Conservation (phyloP, 2,797 vertebrate genomes). For the Anolis apletophallus region DNA sequence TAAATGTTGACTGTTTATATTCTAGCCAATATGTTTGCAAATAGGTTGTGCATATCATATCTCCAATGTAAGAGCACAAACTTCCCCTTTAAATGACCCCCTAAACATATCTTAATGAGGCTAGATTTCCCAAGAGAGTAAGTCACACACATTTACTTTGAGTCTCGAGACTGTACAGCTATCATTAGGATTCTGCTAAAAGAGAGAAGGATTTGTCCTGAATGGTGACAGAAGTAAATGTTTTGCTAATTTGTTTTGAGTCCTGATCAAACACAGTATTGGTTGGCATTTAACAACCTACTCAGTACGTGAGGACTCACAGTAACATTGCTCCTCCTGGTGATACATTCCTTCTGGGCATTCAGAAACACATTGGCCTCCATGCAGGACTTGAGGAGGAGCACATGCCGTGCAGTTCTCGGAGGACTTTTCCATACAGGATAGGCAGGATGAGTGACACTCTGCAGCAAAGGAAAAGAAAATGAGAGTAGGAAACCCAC, state of each 20-base stretch:
- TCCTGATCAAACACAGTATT: background rate
- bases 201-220: too few relatives aligned
- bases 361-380: slow-evolving; percentile 78
- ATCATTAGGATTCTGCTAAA: too few relatives aligned
- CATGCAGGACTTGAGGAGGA: slow-evolving; percentile 71
- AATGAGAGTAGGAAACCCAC: background rate
- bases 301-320: slow-evolving; percentile 72
- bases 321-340: slow-evolving; percentile 76
- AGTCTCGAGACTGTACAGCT: background rate
- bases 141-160: background rate
- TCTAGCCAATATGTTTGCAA: too few relatives aligned
- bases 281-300: background rate
- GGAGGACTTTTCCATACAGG: slow-evolving; percentile 79
- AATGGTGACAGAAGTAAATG: too few relatives aligned
- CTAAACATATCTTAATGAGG: background rate
- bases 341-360: slow-evolving; percentile 84
- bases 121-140: background rate
- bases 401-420: slow-evolving; percentile 85
- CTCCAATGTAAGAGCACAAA: background rate
- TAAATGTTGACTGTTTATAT: too few relatives aligned
- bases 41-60: background rate
- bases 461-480: slow-evolving; percentile 70
- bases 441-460: slow-evolving; percentile 86
- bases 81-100: background rate
- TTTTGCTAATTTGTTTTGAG: too few relatives aligned